Evolutionary conservation across 2,113 vertebrate genomes (phyloP), one percentile per base, ranked within the genome.

Genomic region (Cyrtonyx montezumae): DNA sequence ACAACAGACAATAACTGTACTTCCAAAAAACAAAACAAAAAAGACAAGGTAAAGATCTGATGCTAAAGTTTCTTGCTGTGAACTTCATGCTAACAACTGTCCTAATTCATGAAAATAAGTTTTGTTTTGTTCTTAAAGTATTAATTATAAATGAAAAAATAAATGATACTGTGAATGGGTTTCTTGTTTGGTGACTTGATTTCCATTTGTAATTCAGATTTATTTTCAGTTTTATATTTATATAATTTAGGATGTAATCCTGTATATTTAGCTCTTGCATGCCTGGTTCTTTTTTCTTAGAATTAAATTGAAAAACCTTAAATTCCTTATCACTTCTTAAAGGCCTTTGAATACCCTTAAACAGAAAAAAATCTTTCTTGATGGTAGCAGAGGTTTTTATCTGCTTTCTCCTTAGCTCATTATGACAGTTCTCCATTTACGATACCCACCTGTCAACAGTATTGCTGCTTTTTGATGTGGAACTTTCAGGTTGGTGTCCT

Each of bases 171-270:
- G 69, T 84, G 69, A 92, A 88, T 80, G 23, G 36, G 22, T 65
- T 75, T 90, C 58, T 56, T 84, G 58, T 73, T 92, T 92, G 69
- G 11, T 67, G 34, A 79, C 53, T 94, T 90, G 79, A 67, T 83
- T 85, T 75, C 7, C 19, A 18, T 75, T 79, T 82, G 11, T 34
- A 68, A 17, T 48, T 51, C 63, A 70, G 48, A 37, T 75, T 74
- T 81, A 21, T 71, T 68, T 77, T 73, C 10, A 63, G 10, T 2
- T 59, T 84, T 30, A 23, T 59, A 83, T 75, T 62, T 19, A 22
- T 65, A 8, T 37, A 4, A 12, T 82, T 77, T 30, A 21, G 42
- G 78, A 34, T 66, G 15, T 83, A 25, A 13, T 74, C 25, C 36
- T 63, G 48, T 63, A 70, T 84, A 69, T 45, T 59, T 26, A 75